Conservation (phyloP, 2,888 invertebrate species). For the Dexiosoma caninum region DNA sequence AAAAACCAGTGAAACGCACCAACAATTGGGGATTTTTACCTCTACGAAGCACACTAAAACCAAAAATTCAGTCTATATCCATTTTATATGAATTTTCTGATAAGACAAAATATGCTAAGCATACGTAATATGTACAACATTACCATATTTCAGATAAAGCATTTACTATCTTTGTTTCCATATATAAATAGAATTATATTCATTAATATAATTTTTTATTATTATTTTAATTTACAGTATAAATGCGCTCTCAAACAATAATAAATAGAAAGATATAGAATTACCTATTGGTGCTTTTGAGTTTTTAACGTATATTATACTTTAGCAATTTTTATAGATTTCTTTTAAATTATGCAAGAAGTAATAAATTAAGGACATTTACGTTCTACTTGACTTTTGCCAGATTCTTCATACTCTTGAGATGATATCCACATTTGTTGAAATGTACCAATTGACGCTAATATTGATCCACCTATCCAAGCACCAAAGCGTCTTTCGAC, state of each 20-base stretch:
- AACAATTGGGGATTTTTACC: slow-evolving; percentile 56
- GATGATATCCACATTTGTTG: slow-evolving; percentile 99
- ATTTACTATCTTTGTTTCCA: not conserved
- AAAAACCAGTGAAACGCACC: slow-evolving; percentile 62
- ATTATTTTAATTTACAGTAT: too few relatives aligned
- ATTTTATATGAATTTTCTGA: slow-evolving; percentile 69
- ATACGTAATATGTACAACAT: not conserved
- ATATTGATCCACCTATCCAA: slow-evolving; percentile 98
- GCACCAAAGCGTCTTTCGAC: slow-evolving; percentile 96
- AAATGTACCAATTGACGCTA: slow-evolving; percentile 98
- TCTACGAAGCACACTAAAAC: slow-evolving; percentile 5
- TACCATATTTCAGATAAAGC: not conserved
- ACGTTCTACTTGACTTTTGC: slow-evolving; percentile 96
- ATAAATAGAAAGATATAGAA: not conserved
- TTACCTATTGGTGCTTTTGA: not conserved
- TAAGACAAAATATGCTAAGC: not conserved
- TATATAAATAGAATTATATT: too few relatives aligned
- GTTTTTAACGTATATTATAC: slow-evolving; percentile 11
- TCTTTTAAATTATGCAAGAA: not conserved
- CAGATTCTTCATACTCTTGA: slow-evolving; percentile 99
- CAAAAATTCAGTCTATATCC: slow-evolving; percentile 68
- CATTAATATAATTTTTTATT: too few relatives aligned
- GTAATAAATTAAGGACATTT: slow-evolving; percentile 88
- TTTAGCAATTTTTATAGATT: not conserved
- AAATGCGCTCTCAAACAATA: not conserved